Conservation (phyloP, 1,140 invertebrate species). For the Trissolcus basalis region DNA sequence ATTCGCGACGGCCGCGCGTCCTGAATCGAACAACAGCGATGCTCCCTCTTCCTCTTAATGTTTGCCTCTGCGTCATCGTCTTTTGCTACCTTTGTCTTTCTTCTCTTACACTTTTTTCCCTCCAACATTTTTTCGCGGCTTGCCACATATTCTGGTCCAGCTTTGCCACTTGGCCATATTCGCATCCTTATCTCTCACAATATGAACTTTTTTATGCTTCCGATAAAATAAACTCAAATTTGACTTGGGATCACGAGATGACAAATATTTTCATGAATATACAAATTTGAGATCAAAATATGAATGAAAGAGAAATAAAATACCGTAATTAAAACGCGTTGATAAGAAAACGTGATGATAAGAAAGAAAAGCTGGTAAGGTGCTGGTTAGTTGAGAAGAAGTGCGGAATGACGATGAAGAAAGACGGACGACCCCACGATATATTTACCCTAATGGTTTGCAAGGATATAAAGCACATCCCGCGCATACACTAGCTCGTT, state of each 20-base stretch:
- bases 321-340: neutral
- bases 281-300: too few species aligned
- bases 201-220: too few species aligned
- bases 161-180: constrained; percentile 27
- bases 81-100: constrained; percentile 36
- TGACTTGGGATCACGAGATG: too few species aligned
- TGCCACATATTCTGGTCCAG: constrained; percentile 35
- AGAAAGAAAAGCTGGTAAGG: constrained; percentile 5
- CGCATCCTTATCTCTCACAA: neutral
- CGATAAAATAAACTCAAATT: too few species aligned
- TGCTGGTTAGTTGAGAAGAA: constrained; percentile 8
- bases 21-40: constrained; percentile 74
- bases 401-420: constrained; percentile 22
- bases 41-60: constrained; percentile 34
- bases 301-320: neutral
- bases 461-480: constrained; percentile 76
- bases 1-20: constrained; percentile 74
- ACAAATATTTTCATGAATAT: too few species aligned
- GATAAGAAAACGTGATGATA: neutral
- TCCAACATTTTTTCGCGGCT: constrained; percentile 29
- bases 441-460: constrained; percentile 76
- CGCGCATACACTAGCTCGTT: constrained; percentile 75
- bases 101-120: constrained; percentile 35
- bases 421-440: constrained; percentile 61
- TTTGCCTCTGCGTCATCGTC: constrained; percentile 40